Evolutionary conservation across 2,113 vertebrate genomes (phyloP).

Genomic region (Larimichthys polyactis): DNA sequence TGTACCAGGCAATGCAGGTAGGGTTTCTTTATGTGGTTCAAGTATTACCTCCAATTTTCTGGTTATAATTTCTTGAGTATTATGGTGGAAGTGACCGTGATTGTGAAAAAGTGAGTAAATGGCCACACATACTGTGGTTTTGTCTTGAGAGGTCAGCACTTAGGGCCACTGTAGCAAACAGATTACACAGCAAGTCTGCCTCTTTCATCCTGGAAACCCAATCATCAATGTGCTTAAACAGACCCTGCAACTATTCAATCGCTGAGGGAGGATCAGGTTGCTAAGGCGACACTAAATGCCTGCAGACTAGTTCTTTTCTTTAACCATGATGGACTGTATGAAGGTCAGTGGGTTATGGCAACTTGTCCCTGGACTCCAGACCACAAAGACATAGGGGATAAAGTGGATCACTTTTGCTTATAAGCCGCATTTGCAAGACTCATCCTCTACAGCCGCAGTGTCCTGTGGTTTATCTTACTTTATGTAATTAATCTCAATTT

Average conservation of each 20-base stretch:
- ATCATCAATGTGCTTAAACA: slow-evolving; percentile 66
- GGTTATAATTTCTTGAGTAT: slow-evolving; percentile 6
- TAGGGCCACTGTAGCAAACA: slow-evolving; percentile 62
- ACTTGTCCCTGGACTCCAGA: slow-evolving; percentile 50
- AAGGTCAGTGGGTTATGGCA: slow-evolving; percentile 78
- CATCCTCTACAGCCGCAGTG: slow-evolving; percentile 55
- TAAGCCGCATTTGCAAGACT: slow-evolving; percentile 66
- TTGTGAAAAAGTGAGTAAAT: slow-evolving; percentile 35
- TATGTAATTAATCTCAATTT: slow-evolving; percentile 77
- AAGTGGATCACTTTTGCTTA: slow-evolving; percentile 66
- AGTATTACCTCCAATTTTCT: background rate
- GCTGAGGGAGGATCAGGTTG: slow-evolving; percentile 78
- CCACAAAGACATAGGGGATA: slow-evolving; percentile 68
- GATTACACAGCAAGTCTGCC: slow-evolving; percentile 77
- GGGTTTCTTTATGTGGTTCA: slow-evolving; percentile 8
- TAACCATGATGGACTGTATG: slow-evolving; percentile 64
- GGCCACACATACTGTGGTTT: slow-evolving; percentile 29
- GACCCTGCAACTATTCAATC: slow-evolving; percentile 69
- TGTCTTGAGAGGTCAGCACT: slow-evolving; percentile 72
- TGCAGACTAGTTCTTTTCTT: slow-evolving; percentile 74
- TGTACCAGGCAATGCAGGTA: slow-evolving; percentile 98
- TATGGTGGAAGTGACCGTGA: background rate
- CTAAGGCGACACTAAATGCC: slow-evolving; percentile 80
- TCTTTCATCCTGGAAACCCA: slow-evolving; percentile 65
- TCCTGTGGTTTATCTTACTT: slow-evolving; percentile 74